Evolutionary conservation across 2,797 vertebrate species (phyloP).

Genomic region (Halcyon chelicuti): DNA sequence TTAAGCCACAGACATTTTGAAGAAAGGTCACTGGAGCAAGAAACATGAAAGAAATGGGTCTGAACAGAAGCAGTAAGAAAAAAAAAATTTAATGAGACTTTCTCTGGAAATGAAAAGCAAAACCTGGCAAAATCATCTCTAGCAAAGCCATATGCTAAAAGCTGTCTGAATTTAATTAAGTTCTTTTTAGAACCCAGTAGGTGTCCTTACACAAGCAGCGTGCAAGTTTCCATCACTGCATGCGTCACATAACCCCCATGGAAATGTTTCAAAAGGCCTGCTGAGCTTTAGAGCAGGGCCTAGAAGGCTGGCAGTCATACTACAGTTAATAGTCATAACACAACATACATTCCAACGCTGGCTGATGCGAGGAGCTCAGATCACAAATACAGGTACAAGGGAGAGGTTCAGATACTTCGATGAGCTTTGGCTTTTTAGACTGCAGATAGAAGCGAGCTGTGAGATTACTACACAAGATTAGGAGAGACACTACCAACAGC

Average conservation of each 20-base stretch:
- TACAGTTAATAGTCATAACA: not conserved
- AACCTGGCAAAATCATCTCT: not conserved
- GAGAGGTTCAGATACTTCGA: not conserved
- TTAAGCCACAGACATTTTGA: not conserved
- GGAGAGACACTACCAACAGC: not conserved
- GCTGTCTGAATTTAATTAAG: not conserved
- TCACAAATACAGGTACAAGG: not conserved
- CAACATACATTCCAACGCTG: not conserved
- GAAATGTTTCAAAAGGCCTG: not conserved
- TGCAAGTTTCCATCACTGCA: not conserved
- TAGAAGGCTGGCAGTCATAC: not conserved
- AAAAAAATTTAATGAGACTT: not conserved
- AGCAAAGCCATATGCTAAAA: not conserved
- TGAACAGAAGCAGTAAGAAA: not conserved
- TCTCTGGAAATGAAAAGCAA: not conserved
- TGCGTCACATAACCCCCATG: not conserved
- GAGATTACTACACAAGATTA: not conserved
- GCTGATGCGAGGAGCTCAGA: not conserved
- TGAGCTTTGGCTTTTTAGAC: not conserved
- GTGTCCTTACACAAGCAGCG: not conserved
- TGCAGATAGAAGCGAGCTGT: not conserved
- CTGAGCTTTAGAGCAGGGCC: not conserved
- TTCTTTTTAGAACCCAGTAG: not conserved
- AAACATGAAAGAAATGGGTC: not conserved
- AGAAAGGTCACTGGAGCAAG: not conserved